Evolutionary conservation across 2,888 invertebrate species (phyloP), one percentile per base, ranked within the genome.

Genomic region (Strigamia maritima): DNA sequence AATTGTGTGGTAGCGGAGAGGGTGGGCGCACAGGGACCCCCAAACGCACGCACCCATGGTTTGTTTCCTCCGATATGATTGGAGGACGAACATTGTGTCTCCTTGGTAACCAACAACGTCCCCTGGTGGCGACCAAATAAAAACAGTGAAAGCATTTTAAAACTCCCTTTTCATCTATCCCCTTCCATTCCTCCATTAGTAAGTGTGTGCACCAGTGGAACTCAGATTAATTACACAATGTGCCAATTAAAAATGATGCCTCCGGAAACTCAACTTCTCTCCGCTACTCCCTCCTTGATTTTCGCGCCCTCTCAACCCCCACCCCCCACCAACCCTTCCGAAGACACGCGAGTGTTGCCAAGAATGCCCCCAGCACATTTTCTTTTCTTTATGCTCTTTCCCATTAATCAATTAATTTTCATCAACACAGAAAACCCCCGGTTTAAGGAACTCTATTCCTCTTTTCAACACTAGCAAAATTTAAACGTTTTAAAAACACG

Each of bases 191-290:
- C 65, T 65, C 65, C 65, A 65, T 65, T 65, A 65, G 65, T 24
- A 65, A 19, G 65, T 24, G 75, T 75, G 75, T 75, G 38, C 38
- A 8, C 38, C 38, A 38, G 38, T 38, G 38, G 38, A 38, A 38
- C 38, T 38, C 38, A 75, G 75, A 75, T 75, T 75, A 75, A 75
- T 75, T 75, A 75, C 75, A 75, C 75, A 75, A 75, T 75, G 75
- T 75, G 75, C 75, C 75, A 75, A 75, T 75, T 75, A 75, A 75
- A 75, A 75, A 75, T 75, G 75, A 75, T 75, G 75, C 75, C 24
- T 26, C 28, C 7, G 75, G 28, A 75, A 75, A 19, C 26, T 75
- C 28, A 26, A 24, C 26, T 38, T 26, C 75, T 28, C 75, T 28
- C 75, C n/a, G 26, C 75, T 75, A 10, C 75, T 75, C 75, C 75